Conservation (phyloP, 2,888 invertebrate species). For the Scaptomyza caliginosa region DNA sequence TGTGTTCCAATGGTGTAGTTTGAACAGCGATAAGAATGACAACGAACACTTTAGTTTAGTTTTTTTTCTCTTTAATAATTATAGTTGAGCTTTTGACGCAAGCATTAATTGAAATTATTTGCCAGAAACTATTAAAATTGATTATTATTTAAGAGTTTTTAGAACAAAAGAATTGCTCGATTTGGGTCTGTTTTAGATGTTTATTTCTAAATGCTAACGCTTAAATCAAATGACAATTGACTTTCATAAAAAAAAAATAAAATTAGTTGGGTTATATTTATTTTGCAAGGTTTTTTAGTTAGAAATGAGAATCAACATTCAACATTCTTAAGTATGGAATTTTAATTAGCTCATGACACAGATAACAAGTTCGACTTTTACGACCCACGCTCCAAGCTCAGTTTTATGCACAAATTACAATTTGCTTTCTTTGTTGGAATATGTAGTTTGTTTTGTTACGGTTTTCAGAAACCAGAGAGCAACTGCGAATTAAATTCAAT, state of each 20-base stretch:
- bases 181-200: too few species aligned
- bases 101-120: not conserved
- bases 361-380: constrained; percentile 18
- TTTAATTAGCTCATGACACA: constrained; percentile 26
- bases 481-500: constrained; percentile 54
- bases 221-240: too few species aligned
- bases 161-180: not conserved
- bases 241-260: too few species aligned
- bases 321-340: too few species aligned
- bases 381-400: constrained; percentile 45
- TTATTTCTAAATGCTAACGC: too few species aligned
- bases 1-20: constrained; percentile 8
- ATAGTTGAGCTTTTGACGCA: not conserved
- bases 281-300: too few species aligned
- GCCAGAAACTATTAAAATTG: not conserved
- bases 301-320: too few species aligned
- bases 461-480: constrained; percentile 1
- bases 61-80: not conserved
- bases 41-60: too few species aligned
- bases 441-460: constrained; percentile 2
- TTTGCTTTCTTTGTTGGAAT: constrained; percentile 28
- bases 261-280: too few species aligned
- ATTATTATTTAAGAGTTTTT: not conserved
- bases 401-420: constrained; percentile 37
- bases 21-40: not conserved